phyloP scores from a whole-genome alignment of 1,140 invertebrate species.

The Drosophila fuyamai region DNA sequence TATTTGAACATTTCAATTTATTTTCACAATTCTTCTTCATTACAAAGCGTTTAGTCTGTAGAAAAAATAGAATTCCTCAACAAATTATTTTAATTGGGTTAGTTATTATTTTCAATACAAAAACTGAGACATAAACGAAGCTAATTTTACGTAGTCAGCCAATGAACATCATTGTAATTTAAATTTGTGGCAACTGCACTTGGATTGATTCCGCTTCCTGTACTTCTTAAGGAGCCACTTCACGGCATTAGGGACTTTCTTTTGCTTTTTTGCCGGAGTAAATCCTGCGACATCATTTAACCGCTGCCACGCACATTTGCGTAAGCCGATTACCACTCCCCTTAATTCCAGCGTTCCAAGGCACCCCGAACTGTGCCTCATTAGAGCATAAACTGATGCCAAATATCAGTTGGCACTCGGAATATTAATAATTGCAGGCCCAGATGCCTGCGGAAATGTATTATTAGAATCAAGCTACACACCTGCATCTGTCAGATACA shows the following conservation, averaged over 20 bases:
- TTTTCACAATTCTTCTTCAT: too few species aligned
- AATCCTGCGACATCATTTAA: background rate
- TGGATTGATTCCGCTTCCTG: too few species aligned
- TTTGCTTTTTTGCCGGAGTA: too few species aligned
- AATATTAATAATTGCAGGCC: slow-evolving; percentile 21
- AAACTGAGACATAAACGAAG: too few species aligned
- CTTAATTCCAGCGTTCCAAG: background rate
- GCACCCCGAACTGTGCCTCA: slow-evolving; percentile 17
- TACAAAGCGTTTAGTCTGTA: too few species aligned
- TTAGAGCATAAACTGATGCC: slow-evolving; percentile 15
- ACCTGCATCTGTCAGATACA: slow-evolving; percentile 14
- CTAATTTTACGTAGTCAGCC: too few species aligned
- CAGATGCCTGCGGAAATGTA: background rate
- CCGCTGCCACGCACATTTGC: background rate
- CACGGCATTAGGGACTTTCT: too few species aligned
- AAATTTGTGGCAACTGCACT: too few species aligned
- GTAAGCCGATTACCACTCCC: background rate
- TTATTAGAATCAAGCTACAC: background rate
- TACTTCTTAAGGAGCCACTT: too few species aligned
- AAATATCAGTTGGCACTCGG: slow-evolving; percentile 4
- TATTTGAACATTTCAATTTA: background rate
- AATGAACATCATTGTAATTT: too few species aligned
- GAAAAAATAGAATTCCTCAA: background rate
- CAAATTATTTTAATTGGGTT: too few species aligned
- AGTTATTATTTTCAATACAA: too few species aligned